These are phyloP conservation scores for Oncorhynchus gorbuscha DNA, from an alignment of 2,113 vertebrate species.

Conservation along the genomic window DNA sequence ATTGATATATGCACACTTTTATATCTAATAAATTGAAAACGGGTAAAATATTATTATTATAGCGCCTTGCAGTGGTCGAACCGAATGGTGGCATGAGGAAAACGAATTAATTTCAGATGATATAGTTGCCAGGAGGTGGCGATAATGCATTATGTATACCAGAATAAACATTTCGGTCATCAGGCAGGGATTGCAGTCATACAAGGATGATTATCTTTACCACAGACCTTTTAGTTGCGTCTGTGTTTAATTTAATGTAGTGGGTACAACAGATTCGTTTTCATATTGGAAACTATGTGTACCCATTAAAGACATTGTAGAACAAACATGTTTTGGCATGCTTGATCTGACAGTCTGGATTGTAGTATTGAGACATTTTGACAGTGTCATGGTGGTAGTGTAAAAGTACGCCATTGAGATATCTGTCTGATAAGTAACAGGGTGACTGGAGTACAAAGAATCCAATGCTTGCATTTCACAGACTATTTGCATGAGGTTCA, in stretches of 20 bases:
- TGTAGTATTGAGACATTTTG: background rate
- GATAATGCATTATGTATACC: conserved; percentile 19
- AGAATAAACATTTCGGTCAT: background rate
- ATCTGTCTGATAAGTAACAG: conserved; percentile 12
- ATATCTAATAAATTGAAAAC: too few species aligned
- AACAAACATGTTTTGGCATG: background rate
- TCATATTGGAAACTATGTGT: too few species aligned
- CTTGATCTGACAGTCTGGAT: conserved; percentile 9
- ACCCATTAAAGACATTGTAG: too few species aligned
- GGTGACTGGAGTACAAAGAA: conserved; percentile 20
- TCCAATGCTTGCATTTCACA: conserved; percentile 23
- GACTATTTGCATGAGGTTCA: conserved; percentile 37
- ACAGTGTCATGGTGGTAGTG: background rate
- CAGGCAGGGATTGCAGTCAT: too few species aligned
- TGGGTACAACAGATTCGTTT: too few species aligned
- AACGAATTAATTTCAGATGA: background rate
- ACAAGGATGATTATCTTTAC: too few species aligned
- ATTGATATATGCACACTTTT: too few species aligned
- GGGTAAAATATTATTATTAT: too few species aligned
- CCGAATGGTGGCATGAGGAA: background rate
- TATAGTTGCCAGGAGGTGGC: conserved; percentile 45
- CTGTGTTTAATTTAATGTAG: too few species aligned
- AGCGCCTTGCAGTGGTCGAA: background rate
- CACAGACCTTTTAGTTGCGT: too few species aligned
- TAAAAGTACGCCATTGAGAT: conserved; percentile 4